Percentiles rank a stretch among this genome's conserved stretches.
phyloP scores from a whole-genome alignment of 2,888 invertebrate species.

The Nephrotoma guestfalica region DNA sequence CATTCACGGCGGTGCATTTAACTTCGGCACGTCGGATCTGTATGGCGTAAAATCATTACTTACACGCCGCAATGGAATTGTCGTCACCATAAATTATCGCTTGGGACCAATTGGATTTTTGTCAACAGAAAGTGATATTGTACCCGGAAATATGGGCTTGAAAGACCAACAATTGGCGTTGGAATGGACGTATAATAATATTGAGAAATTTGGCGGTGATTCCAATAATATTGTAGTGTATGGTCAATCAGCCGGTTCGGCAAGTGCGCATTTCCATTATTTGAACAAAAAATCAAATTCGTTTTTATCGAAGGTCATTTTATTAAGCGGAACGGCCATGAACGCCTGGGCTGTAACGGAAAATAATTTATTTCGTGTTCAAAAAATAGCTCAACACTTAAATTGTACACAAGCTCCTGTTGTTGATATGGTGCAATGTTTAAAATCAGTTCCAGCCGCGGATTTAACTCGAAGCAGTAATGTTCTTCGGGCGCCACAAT shows the following conservation, averaged over 20 bases:
- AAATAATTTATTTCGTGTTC: not conserved
- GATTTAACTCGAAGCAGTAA: not conserved
- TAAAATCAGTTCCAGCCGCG: not conserved
- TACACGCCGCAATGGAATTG: not conserved
- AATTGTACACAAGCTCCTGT: not conserved
- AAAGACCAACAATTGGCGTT: not conserved
- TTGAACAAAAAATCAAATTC: not conserved
- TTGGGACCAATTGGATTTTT: not conserved
- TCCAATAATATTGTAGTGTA: not conserved
- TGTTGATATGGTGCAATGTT: not conserved
- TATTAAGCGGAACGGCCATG: not conserved
- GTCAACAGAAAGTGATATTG: not conserved
- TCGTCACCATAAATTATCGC: not conserved
- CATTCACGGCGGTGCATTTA: conserved; percentile 8
- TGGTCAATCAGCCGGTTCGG: not conserved
- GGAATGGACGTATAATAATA: not conserved
- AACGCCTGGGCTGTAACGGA: not conserved
- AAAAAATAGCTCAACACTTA: not conserved
- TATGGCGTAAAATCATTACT: not conserved
- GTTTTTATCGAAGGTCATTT: not conserved
- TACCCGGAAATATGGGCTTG: not conserved
- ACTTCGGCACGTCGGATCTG: not conserved
- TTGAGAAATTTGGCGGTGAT: not conserved
- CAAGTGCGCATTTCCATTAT: not conserved
- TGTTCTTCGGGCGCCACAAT: not conserved